Evolutionary conservation across 2,113 vertebrate species (phyloP).

Genomic region (Odontophorus gujanensis): DNA sequence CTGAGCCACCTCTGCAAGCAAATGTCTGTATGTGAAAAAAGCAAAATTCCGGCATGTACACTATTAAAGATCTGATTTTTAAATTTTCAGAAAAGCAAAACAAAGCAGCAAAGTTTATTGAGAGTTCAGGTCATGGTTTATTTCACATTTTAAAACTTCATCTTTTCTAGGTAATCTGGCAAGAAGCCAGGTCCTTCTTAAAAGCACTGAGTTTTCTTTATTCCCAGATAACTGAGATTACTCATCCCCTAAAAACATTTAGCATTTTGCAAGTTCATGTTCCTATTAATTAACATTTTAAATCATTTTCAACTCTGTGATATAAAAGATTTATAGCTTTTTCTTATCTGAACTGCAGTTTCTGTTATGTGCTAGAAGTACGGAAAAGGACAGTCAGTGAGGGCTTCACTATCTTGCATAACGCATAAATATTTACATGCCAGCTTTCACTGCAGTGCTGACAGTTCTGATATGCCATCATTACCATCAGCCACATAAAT

Average conservation of each 20-base stretch:
- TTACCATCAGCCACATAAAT: conserved; percentile 15
- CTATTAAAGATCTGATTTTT: neutral
- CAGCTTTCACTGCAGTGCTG: conserved; percentile 26
- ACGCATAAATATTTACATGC: conserved; percentile 37
- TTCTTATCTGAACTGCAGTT: neutral
- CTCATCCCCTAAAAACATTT: neutral
- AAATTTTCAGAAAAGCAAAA: neutral
- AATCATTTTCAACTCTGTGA: neutral
- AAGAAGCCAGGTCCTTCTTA: neutral
- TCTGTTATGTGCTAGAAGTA: conserved; percentile 8
- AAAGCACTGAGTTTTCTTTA: neutral
- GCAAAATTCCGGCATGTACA: neutral
- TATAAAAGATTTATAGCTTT: neutral
- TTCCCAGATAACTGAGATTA: neutral
- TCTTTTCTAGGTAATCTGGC: neutral
- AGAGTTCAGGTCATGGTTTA: neutral
- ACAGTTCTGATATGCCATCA: neutral
- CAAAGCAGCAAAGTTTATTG: neutral
- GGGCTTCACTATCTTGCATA: neutral
- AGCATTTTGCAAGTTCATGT: neutral
- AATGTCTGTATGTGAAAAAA: neutral
- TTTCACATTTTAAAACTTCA: neutral
- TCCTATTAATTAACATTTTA: neutral
- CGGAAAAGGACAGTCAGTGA: neutral
- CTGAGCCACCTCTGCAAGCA: neutral